phyloP scores from a whole-genome alignment of 2,113 vertebrate species.

The Electrona antarctica region DNA sequence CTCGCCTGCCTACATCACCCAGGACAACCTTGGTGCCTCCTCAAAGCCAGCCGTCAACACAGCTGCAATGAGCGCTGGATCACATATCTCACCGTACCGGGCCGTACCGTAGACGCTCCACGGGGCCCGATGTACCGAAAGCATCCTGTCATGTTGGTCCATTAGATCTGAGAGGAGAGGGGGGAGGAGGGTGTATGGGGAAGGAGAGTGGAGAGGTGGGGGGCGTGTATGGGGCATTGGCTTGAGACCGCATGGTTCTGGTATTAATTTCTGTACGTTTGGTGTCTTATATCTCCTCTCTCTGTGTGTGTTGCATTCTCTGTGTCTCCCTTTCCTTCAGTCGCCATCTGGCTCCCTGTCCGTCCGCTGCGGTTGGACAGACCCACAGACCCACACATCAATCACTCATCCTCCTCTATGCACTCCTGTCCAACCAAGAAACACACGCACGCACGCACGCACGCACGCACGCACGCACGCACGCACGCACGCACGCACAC shows the following conservation, averaged over 20 bases:
- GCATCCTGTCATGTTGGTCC: neutral
- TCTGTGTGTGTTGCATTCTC: neutral
- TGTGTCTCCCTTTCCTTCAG: neutral
- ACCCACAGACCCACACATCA: neutral
- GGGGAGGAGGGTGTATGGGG: too few relatives aligned
- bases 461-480: too few relatives aligned
- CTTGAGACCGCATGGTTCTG: too few relatives aligned
- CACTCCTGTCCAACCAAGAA: neutral
- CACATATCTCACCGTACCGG: neutral
- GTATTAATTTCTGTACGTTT: neutral
- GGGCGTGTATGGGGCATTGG: too few relatives aligned
- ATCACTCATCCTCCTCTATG: neutral
- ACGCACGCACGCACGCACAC: too few relatives aligned
- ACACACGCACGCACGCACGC: too few relatives aligned
- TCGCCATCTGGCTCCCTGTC: too few relatives aligned
- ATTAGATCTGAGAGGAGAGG: too few relatives aligned
- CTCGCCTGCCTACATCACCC: constrained; percentile 41
- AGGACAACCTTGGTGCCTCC: constrained; percentile 77
- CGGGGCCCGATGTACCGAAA: neutral
- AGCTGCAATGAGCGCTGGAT: neutral
- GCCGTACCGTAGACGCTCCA: neutral
- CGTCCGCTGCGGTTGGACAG: too few relatives aligned
- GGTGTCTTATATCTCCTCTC: neutral
- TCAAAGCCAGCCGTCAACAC: constrained; percentile 70
- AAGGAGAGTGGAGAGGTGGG: too few relatives aligned